A percentile compares a stretch with the other conserved stretches of the same genome.
Conservation (phyloP, 2,113 vertebrate species). For the Rafetus swinhoei region DNA sequence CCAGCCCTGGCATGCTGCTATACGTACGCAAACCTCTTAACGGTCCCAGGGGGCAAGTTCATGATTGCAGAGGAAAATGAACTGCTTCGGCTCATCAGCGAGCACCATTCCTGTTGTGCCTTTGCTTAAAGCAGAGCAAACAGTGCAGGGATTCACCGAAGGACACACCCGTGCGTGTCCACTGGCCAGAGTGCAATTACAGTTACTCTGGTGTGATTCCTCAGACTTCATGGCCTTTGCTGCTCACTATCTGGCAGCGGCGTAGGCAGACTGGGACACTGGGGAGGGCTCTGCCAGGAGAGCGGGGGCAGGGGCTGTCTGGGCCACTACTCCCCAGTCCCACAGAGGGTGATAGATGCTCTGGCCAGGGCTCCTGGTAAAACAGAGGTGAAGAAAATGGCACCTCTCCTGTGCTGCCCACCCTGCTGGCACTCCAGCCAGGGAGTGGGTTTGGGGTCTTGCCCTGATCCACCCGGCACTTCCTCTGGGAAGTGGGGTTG, state of each 20-base stretch:
- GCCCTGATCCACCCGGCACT: no score
- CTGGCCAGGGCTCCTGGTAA: no score
- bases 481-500: no score
- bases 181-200: neutral
- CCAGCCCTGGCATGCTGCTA: conserved; percentile 61
- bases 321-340: no score
- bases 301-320: no score
- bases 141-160: neutral
- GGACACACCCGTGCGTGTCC: neutral
- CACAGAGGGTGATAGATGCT: no score
- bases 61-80: conserved; percentile 28
- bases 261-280: no score
- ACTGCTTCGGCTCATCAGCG: conserved; percentile 14
- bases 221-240: neutral
- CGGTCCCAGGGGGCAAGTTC: conserved; percentile 46
- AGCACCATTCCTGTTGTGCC: neutral
- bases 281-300: no score
- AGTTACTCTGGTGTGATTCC: neutral
- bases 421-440: no score
- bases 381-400: no score
- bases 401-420: no score
- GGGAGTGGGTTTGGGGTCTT: no score
- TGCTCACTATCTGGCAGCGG: neutral
- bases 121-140: conserved; percentile 16
- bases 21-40: conserved; percentile 36